Base-by-base conservation (phyloP, 2,797 vertebrate species). In the Perodicticus potto region DNA sequence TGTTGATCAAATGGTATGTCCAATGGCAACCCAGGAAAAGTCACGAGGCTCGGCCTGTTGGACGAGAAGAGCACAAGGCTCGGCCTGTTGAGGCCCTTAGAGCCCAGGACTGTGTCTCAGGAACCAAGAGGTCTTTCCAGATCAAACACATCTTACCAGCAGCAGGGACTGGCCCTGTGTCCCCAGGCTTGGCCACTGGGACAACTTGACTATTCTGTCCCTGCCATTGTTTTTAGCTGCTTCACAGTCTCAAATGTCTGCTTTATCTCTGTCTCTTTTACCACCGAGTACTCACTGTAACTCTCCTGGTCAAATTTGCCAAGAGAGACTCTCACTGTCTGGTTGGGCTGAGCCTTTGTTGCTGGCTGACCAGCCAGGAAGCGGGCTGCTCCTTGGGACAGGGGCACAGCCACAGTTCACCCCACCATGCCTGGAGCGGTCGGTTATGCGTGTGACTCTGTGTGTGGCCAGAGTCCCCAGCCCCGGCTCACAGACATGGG, bases 221-320 rank as follows among this genome's bases (percentile, higher is more conserved):
- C 89, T 45, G n/a, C n/a, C 13, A 3, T 23, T 37, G 40, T 81
- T 37, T 70, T 88, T 70, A 27, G 19, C 13, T 76, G 49, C 86
- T 67, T 77, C 17, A 19, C 27, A 27, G 77, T 32, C 55, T 34
- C 55, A 34, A 37, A 29, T 2, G 23, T 17, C n/a, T 69, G 91
- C 53, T 40, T 93, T 43, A 0, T 45, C 49, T 92, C 70, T 53
- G 32, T 65, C 59, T 93, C 53, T 9, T 87, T 70, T 34, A 49
- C 25, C 70, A 37, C 14, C 34, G 85, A 78, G 34, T 45, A 25
- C n/a, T 87, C 65, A 53, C 5, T 72, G n/a, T 13, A 25, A 45
- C 29, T 63, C 32, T 63, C 67, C 61, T 81, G 34, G 70, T 83
- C 70, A 83, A 92, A 69, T 93, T 77, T 55, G 80, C 84, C 59